phyloP scores from a whole-genome alignment of 2,113 vertebrate species.

The Rhizomys pruinosus region DNA sequence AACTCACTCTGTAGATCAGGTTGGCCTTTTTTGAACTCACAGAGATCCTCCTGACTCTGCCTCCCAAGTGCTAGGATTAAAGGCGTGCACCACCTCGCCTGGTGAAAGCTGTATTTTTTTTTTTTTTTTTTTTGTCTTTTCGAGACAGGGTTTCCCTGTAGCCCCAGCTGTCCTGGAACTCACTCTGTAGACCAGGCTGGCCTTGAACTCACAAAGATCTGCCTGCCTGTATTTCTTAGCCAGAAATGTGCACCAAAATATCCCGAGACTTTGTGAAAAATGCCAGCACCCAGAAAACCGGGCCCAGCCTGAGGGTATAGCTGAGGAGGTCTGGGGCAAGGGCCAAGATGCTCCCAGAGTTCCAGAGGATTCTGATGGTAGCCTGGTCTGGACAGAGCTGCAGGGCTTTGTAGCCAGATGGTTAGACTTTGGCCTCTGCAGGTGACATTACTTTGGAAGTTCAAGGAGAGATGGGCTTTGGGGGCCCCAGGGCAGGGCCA shows the following conservation, averaged over 20 bases:
- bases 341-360: neutral
- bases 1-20: too few relatives aligned
- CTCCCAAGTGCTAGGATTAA: too few relatives aligned
- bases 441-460: neutral
- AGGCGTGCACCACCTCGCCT: too few relatives aligned
- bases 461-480: neutral
- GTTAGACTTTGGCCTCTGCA: neutral
- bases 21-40: too few relatives aligned
- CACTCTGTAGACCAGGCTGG: too few relatives aligned
- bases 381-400: neutral
- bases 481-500: neutral
- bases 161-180: too few relatives aligned
- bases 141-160: too few relatives aligned
- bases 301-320: neutral
- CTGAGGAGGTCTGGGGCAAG: neutral
- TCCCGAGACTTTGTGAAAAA: neutral
- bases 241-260: neutral
- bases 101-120: too few relatives aligned
- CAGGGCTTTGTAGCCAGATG: neutral
- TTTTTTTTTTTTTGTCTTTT: too few relatives aligned
- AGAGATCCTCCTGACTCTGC: too few relatives aligned
- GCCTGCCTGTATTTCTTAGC: neutral
- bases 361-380: neutral
- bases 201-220: too few relatives aligned
- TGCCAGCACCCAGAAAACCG: neutral